Evolutionary conservation across 92 coral and sea anemone genomes (phyloP), one percentile per base, ranked within the genome.

Genomic region (Porites evermanni): DNA sequence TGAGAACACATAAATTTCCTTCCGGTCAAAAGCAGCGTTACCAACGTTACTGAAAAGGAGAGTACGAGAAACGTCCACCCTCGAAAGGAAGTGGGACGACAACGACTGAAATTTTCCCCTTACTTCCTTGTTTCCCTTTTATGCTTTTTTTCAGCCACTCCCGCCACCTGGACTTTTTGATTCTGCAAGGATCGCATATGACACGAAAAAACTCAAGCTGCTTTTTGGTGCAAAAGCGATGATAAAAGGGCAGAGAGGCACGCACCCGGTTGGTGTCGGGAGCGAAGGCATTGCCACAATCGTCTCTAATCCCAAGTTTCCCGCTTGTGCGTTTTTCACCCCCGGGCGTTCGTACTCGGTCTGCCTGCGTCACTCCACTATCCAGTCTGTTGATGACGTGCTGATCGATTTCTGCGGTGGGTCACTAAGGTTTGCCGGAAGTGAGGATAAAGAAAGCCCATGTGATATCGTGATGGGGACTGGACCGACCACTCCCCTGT

Each of bases 291-390:
- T 75, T 17, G 91, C 88, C 8, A 88, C 69, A 75, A 82, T 88
- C 32, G 88, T 82, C 44, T 44, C 63, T 56, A 50, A 88, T 53
- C 91, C 91, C 24, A 52, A 88, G 53, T 88, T 83, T 63, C 91
- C 91, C 17, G 53, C 83, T 6, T 80, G 85, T 54, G 84, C 83
- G 60, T 83, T 88, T 20, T 88, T 88, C 69, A 80, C 85, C 16
- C 91, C 91, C 2, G 91, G 88, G 11, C 70, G 74, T 67, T 23
- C 70, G 14, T 88, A 75, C 53, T 88, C 88, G 12, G 88, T 88
- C 20, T 63, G 91, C 44, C 51, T 88, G 38, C 88, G 91, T 12
- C 91, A 88, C 78, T 61, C 84, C 8, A 88, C 72, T 53, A 38
- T 77, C 13, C 70, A 75, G 60, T 77, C 85, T n/a, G 63, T 21